A percentile compares a stretch with the other conserved stretches of the same genome.
Evolutionary conservation across 1,140 invertebrate species (phyloP).

Genomic region (Phocides pigmalion): DNA sequence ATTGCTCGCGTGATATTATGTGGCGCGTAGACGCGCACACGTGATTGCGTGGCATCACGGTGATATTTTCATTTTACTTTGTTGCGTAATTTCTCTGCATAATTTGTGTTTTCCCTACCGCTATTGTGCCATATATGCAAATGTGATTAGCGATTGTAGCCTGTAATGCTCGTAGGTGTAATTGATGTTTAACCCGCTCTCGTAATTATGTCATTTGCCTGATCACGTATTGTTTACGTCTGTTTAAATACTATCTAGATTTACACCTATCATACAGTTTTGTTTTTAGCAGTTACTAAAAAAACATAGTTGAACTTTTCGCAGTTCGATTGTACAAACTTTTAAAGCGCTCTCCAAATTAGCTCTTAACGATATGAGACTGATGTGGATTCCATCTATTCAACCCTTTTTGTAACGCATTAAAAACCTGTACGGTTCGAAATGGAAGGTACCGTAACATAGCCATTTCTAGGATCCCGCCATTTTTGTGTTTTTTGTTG

Average conservation of each 20-base stretch:
- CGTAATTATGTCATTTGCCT: slow-evolving; percentile 30
- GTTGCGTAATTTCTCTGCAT: slow-evolving; percentile 49
- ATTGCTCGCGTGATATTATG: slow-evolving; percentile 42
- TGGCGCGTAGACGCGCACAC: slow-evolving; percentile 34
- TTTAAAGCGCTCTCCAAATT: too few relatives aligned
- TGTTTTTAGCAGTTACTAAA: too few relatives aligned
- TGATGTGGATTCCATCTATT: too few relatives aligned
- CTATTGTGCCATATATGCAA: slow-evolving; percentile 43
- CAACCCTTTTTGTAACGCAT: too few relatives aligned
- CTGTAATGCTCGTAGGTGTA: slow-evolving; percentile 37
- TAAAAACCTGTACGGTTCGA: too few relatives aligned
- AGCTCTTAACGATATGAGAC: too few relatives aligned
- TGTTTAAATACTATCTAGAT: background rate
- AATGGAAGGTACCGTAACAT: too few relatives aligned
- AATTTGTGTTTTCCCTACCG: slow-evolving; percentile 46
- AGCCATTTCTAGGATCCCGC: too few relatives aligned
- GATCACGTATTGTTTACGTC: slow-evolving; percentile 15
- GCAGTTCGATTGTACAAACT: too few relatives aligned
- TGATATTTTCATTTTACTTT: slow-evolving; percentile 56
- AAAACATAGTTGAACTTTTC: too few relatives aligned
- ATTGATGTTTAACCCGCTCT: slow-evolving; percentile 37
- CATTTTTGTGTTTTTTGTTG: too few relatives aligned
- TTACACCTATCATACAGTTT: background rate
- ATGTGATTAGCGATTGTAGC: slow-evolving; percentile 43
- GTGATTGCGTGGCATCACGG: slow-evolving; percentile 50